Base-by-base conservation (phyloP, 1,140 invertebrate genomes). In the Pseudomyrmex concolor region DNA sequence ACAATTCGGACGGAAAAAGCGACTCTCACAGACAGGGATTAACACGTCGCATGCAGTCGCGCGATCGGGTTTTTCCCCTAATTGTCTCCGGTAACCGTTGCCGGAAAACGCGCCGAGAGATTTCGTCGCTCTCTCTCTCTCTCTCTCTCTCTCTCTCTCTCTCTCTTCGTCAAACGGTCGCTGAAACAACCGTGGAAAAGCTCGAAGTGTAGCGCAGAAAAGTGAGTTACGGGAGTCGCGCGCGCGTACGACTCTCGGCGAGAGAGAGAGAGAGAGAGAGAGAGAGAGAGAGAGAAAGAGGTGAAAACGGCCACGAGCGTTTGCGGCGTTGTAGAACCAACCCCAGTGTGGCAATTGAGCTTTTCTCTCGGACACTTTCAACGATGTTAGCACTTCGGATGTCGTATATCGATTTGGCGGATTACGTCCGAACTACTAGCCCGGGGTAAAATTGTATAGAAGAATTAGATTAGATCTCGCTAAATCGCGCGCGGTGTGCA, bases 331-430 rank as follows among this genome's bases (percentile, higher is more conserved):
- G 76, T 17, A 25, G 43, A 50, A 19, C 19, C 19, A 57, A 48
- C 62, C 34, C 34, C 34, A 0, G 5, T 12, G 54, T 71, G 76
- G 43, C 66, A 80, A 80, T 80, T 80, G 66, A 71, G 55, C 51
- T 57, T 50, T 34, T 48, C 34, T 25, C 4, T 2, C 63, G 51
- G 8, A 70, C 13, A 8, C 70, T 70, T 70, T 59, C 76, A 22
- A 59, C 76, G 51, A 57, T 68, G 76, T 78, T 71, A 50, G 55
- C 76, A 71, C 66, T 80, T 80, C 19, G 66, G 3, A 78, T 57
- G 66, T 70, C 76, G 76, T 60, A 71, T 71, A 80, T 80, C 76
- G 76, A 80, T 80, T 80, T 70, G 57, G 12, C 55, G 45, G 19
- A 78, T 78, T 68, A 78, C 74, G 63, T 54, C 5, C 17, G 34